These are phyloP conservation scores for Pseudocheirus occidentalis DNA, from an alignment of 2,797 vertebrate species.

Conservation along the genomic window DNA sequence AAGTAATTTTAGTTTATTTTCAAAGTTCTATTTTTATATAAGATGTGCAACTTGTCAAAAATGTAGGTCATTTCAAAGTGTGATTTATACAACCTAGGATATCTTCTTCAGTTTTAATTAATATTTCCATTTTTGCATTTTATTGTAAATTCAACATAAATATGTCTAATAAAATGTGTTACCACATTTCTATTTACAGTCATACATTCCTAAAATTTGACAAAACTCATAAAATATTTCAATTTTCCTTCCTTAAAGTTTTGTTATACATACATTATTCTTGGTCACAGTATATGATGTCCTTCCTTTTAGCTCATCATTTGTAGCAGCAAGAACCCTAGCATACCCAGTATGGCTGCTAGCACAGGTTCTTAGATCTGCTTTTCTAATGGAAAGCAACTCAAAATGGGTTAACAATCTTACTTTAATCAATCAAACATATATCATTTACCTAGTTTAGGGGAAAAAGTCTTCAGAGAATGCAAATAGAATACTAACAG, in stretches of 20 bases:
- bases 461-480: too few species aligned
- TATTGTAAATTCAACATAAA: conserved; percentile 39
- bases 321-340: not conserved
- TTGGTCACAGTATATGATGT: conserved; percentile 20
- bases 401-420: too few species aligned
- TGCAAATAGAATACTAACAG: too few species aligned
- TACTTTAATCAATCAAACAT: too few species aligned
- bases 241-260: conserved; percentile 39
- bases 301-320: conserved; percentile 46
- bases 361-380: too few species aligned
- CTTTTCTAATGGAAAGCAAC: too few species aligned
- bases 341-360: too few species aligned
- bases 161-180: conserved; percentile 12
- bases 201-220: conserved; percentile 22
- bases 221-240: conserved; percentile 12
- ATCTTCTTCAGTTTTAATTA: conserved; percentile 58
- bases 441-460: too few species aligned
- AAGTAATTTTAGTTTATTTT: conserved; percentile 58
- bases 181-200: conserved; percentile 4
- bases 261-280: conserved; percentile 41
- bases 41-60: conserved; percentile 47
- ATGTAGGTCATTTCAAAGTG: conserved; percentile 51
- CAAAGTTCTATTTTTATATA: conserved; percentile 63
- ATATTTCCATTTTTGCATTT: conserved; percentile 42
- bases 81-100: conserved; percentile 54